These are phyloP conservation scores for Callopanchax toddi DNA, from an alignment of 2,113 vertebrate species.

Conservation along the genomic window DNA sequence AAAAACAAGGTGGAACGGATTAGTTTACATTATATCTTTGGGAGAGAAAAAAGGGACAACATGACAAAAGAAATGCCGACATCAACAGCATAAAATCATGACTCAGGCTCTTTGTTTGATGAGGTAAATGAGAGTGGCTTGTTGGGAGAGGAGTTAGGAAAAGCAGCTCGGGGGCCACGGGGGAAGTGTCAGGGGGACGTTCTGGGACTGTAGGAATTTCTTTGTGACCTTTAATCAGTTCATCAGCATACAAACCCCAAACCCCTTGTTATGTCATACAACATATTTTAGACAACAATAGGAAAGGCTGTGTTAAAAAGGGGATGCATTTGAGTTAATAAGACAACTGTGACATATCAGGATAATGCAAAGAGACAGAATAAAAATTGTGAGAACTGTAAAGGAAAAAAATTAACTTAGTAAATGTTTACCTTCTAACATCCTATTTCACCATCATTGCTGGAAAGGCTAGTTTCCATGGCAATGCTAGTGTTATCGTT, in stretches of 20 bases:
- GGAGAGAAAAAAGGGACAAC: constrained; percentile 40
- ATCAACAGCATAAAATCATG: constrained; percentile 70
- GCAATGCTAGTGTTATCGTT: constrained; percentile 54
- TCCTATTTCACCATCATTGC: constrained; percentile 22
- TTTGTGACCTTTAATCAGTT: constrained; percentile 18
- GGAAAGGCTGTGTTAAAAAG: constrained; percentile 32
- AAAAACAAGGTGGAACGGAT: constrained; percentile 44
- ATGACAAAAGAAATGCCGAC: constrained; percentile 59
- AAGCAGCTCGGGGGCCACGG: constrained; percentile 7
- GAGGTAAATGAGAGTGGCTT: constrained; percentile 66
- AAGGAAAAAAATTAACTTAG: constrained; percentile 31
- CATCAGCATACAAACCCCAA: constrained; percentile 16
- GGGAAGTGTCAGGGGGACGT: constrained; percentile 3
- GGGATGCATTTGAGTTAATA: constrained; percentile 45
- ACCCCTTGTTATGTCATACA: constrained; percentile 33
- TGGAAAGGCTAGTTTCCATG: constrained; percentile 65
- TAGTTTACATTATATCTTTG: constrained; percentile 54
- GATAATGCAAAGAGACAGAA: constrained; percentile 55
- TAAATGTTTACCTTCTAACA: constrained; percentile 45
- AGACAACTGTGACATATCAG: constrained; percentile 52
- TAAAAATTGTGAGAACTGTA: constrained; percentile 58
- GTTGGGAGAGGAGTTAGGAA: constrained; percentile 8
- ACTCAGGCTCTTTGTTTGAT: constrained; percentile 63
- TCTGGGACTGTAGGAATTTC: constrained; percentile 24
- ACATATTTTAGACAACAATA: constrained; percentile 49